Evolutionary conservation across 92 coral and sea anemone species (phyloP), one percentile per base, ranked within the genome.

Genomic region (Porites evermanni): DNA sequence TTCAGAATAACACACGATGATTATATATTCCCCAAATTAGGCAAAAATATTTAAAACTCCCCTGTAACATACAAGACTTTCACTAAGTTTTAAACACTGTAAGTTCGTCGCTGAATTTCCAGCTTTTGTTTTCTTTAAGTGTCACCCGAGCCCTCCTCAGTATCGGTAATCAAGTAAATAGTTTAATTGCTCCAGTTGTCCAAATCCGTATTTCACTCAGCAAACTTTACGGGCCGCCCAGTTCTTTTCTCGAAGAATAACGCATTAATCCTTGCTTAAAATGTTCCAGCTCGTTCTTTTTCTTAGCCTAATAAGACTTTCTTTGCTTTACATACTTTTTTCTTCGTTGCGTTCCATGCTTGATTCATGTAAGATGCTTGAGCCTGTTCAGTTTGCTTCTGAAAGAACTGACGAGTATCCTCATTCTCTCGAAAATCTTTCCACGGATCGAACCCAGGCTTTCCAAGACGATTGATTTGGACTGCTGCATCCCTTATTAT

Each of bases 381-480:
- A n/a, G n/a, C n/a, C n/a, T n/a, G n/a, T 10, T 32, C 72, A 81
- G 17, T 66, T 19, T 83, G 70, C 50, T 70, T 52, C 56, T 72
- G 14, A 53, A 87, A 58, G 75, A 87, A 87, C 63, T 17, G 70
- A 51, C 86, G 81, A 8, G 90, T 87, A 47, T 61, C 69, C 74
- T 80, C 86, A 87, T 88, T 88, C 74, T 88, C 87, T 61, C 90
- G 70, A 70, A 80, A 87, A 6, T 64, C 6, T 87, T 71, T 61
- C 90, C 87, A 88, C 10, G 91, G 87, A 65, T 88, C 91, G 63
- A 32, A 88, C n/a, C 74, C 77, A 66, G 91, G 77, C 70, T 18
- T 88, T 17, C 70, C 87, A 76, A 81, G 85, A 18, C 52, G 60
- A 64, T 88, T 88, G 64, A 88, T 67, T 44, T 88, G 58, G 23